Base-by-base conservation (phyloP, 2,797 vertebrate species). In the Cynodonichthys magdalenae region DNA sequence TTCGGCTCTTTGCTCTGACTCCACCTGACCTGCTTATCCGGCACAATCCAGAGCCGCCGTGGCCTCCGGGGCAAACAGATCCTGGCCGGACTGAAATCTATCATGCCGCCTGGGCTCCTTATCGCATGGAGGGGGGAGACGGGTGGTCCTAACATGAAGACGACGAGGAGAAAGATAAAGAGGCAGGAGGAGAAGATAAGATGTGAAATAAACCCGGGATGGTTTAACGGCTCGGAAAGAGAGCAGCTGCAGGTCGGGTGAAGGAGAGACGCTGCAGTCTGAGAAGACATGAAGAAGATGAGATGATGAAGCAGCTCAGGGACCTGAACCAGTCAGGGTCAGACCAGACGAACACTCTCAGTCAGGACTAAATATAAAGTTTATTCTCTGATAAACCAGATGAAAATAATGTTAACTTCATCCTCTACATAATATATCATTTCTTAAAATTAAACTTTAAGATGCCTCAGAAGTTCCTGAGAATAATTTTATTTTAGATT, bases 1-100 rank as follows among this genome's bases (percentile, higher is more conserved):
- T 87, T 84, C 70, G 61, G 52, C 51, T 52, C 27, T 49, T 53
- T 47, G 24, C 56, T 2, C 62, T 47, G 18, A 59, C 71, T 69
- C 69, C 64, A 20, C 63, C 71, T 65, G 80, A 86, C 81, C 79
- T 77, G 80, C 86, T 89, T 81, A 89, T 86, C 79, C 82, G 71
- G 82, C 75, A 75, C 28, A 24, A 82, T 81, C 66, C 56, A 12
- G 63, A 51, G 74, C 59, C 20, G 20, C 57, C 14, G 62, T 27
- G 53, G 68, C 80, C 76, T 20, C 15, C 44, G 45, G 68, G 79
- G 67, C 64, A 78, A 74, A 79, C 76, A 48, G 70, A 70, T 59
- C 73, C 74, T 2, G 55, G 57, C 63, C 44, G 6, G 6, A 54
- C 51, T 67, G 74, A 81, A 80, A 87, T 89, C 75, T 60, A 80